Conservation (phyloP, 2,888 invertebrate genomes). For the Melolontha melolontha region DNA sequence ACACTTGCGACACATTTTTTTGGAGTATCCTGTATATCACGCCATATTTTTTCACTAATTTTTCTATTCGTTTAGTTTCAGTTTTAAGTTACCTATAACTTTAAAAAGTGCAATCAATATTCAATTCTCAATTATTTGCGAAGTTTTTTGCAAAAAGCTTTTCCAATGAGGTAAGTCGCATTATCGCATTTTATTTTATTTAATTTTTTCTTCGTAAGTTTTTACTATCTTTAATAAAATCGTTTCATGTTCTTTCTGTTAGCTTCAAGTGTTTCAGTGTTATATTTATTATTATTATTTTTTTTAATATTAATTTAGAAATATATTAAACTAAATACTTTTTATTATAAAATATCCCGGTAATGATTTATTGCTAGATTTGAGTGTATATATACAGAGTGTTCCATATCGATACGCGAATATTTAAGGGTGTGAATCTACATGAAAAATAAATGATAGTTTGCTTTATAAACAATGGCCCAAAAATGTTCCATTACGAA, state of each 20-base stretch:
- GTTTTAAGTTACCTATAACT: conserved; percentile 67
- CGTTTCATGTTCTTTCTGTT: neutral
- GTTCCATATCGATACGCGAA: too few species aligned
- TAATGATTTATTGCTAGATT: too few species aligned
- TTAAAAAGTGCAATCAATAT: conserved; percentile 56
- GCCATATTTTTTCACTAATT: conserved; percentile 60
- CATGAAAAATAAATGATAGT: too few species aligned
- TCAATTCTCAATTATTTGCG: conserved; percentile 43
- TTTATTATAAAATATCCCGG: neutral
- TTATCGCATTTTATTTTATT: conserved; percentile 38
- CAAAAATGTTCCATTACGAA: too few species aligned
- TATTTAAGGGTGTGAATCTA: too few species aligned
- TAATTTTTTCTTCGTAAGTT: too few species aligned
- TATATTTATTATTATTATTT: neutral
- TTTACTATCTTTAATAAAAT: neutral
- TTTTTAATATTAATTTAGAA: neutral
- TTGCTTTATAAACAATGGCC: too few species aligned
- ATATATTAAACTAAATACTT: conserved; percentile 6
- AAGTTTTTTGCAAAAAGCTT: conserved; percentile 45
- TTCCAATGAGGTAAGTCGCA: conserved; percentile 38
- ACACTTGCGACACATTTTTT: conserved; percentile 15
- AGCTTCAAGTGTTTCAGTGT: neutral
- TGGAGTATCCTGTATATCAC: conserved; percentile 15
- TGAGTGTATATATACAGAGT: too few species aligned
- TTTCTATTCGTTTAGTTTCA: conserved; percentile 61